Conservation (phyloP, 2,113 vertebrate species). For the Sinocyclocheilus anshuiensis region DNA sequence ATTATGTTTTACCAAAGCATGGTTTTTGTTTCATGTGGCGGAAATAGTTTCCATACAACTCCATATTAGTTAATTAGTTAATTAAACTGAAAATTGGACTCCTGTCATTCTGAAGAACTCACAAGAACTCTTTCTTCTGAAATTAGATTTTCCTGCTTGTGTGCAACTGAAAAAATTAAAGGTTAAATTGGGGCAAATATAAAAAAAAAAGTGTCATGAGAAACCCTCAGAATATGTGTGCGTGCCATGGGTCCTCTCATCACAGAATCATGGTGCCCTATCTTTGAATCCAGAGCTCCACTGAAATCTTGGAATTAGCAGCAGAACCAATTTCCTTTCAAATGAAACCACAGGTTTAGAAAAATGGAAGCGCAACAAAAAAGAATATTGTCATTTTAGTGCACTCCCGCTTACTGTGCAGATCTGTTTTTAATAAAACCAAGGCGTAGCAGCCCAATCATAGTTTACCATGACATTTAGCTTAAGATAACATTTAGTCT, state of each 20-base stretch:
- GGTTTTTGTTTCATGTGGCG: background rate
- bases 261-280: background rate
- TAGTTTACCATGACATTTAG: constrained; percentile 17
- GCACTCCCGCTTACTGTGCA: background rate
- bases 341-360: constrained; percentile 26
- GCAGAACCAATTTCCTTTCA: constrained; percentile 8
- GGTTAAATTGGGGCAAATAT: background rate
- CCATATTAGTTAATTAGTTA: too few species aligned
- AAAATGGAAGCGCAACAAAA: background rate
- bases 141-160: background rate
- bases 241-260: background rate
- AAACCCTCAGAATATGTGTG: background rate
- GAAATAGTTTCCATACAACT: background rate
- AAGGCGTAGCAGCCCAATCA: background rate
- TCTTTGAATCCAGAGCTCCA: background rate
- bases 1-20: background rate
- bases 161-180: background rate
- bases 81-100: background rate
- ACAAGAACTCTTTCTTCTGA: background rate
- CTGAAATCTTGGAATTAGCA: constrained; percentile 6
- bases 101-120: background rate
- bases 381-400: background rate
- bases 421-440: constrained; percentile 31
- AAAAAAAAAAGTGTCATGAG: too few species aligned
- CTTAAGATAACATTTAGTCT: constrained; percentile 11